phyloP scores from a whole-genome alignment of 2,113 vertebrate genomes.

The Paramormyrops kingsleyae region DNA sequence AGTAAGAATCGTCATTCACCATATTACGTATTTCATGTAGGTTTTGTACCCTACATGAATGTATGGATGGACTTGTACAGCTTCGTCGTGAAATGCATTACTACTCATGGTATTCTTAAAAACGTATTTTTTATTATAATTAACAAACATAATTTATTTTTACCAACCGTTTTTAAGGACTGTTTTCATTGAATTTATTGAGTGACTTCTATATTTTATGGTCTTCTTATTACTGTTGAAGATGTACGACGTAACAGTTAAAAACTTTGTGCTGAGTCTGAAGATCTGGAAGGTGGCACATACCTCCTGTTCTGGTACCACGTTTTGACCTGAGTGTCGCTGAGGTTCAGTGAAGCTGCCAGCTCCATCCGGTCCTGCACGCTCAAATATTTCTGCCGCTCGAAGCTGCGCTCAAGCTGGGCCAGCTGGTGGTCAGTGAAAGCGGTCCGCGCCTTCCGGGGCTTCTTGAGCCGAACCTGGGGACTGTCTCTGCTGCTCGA shows the following conservation, averaged over 20 bases:
- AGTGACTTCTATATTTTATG: background rate
- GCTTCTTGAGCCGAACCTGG: conserved; percentile 92
- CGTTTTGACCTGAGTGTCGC: conserved; percentile 98
- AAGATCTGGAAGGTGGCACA: conserved; percentile 25
- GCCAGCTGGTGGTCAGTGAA: conserved; percentile 98
- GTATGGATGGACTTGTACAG: background rate
- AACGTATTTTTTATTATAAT: background rate
- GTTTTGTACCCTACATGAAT: background rate
- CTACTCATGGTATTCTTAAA: background rate
- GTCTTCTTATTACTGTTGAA: background rate
- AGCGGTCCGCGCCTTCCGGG: conserved; percentile 92
- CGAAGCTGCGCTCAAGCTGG: conserved; percentile 96
- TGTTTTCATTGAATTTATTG: background rate
- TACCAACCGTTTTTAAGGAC: background rate
- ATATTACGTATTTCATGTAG: background rate
- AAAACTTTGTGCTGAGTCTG: background rate
- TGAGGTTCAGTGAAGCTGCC: conserved; percentile 95
- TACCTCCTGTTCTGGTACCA: conserved; percentile 99
- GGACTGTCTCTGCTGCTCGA: conserved; percentile 94
- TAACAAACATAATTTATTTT: background rate
- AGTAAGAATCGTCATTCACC: background rate
- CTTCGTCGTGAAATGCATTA: background rate
- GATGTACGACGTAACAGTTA: background rate
- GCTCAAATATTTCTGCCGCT: conserved; percentile 93
- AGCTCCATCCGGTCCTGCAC: conserved; percentile 98